Evolutionary conservation across 2,797 vertebrate genomes (phyloP), one percentile per base, ranked within the genome.

Genomic region (Antennarius maculatus): DNA sequence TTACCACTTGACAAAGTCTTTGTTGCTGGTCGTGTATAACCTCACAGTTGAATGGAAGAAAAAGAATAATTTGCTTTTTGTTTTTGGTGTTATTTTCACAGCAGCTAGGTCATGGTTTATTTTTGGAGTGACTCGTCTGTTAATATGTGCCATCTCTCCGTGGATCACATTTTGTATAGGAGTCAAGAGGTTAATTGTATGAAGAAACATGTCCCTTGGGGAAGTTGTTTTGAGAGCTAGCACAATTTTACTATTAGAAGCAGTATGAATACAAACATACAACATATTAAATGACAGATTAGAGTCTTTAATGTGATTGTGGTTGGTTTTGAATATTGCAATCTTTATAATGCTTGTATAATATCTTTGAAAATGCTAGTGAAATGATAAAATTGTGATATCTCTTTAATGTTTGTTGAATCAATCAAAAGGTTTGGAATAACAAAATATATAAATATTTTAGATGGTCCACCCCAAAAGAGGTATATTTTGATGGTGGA

Each of bases 11-110:
- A 77, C 80, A 79, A 66, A 76, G 62, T 79, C 71, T 47, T 68
- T 81, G 77, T 74, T 61, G 34, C 82, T 57, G 77, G 52, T 69
- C 80, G 80, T 78, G 76, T 58, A 41, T 85, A 74, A 86, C 83
- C 66, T 59, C 14, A 58, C 48, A 46, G 43, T 43, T 52, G 79
- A 63, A 77, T 11, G 13, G n/a, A 73, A 46, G 55, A 43, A 66
- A 54, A 41, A 49, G 48, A 63, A 41, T 10, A 0, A 56, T 77
- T 80, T 75, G 49, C 69, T 54, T 55, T 69, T 57, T 63, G 67
- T 69, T 69, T 66, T 61, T 58, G 48, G 16, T 14, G 42, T 16
- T 43, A 14, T 43, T 43, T 14, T 43, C 15, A 37, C 42, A 61
- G 50, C 18, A 62, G 50, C 54, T 61, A 18, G 7, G n/a, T 16